These are phyloP conservation scores for Baronia brevicornis DNA, from an alignment of 2,888 invertebrate species.

Conservation along the genomic window DNA sequence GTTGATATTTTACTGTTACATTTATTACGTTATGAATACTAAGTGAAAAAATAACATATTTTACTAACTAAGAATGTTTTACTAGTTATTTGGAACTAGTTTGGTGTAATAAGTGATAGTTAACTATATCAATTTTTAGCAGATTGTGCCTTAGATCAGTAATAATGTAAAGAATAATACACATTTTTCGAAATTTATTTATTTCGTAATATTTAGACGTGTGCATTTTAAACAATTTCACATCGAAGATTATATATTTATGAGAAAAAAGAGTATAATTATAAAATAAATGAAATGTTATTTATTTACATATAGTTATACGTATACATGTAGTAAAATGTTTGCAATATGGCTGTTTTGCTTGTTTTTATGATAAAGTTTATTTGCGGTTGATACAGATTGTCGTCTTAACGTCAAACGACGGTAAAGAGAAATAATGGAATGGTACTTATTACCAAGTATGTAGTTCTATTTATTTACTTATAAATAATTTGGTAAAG, in stretches of 20 bases:
- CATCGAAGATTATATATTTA: slow-evolving; percentile 33
- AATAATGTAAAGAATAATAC: slow-evolving; percentile 27
- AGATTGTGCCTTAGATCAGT: slow-evolving; percentile 72
- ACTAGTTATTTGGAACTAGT: slow-evolving; percentile 55
- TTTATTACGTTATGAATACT: slow-evolving; percentile 57
- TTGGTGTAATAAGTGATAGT: slow-evolving; percentile 54
- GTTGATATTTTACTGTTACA: slow-evolving; percentile 69
- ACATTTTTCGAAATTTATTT: slow-evolving; percentile 38
- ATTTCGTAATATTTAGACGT: slow-evolving; percentile 41
- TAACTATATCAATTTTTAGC: slow-evolving; percentile 57
- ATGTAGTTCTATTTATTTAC: slow-evolving; percentile 74
- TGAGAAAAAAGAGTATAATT: slow-evolving; percentile 25
- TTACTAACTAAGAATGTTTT: slow-evolving; percentile 44
- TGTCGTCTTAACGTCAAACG: slow-evolving; percentile 44
- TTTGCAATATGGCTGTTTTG: slow-evolving; percentile 63
- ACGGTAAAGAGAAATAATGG: slow-evolving; percentile 42
- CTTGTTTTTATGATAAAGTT: slow-evolving; percentile 61
- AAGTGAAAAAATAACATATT: slow-evolving; percentile 47
- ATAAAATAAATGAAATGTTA: slow-evolving; percentile 32
- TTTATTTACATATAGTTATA: no score
- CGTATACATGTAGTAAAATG: slow-evolving; percentile 36
- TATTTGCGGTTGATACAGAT: slow-evolving; percentile 58
- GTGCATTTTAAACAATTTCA: slow-evolving; percentile 48
- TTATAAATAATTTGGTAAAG: slow-evolving; percentile 74
- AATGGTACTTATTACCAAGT: slow-evolving; percentile 68